A percentile compares a stretch with the other conserved stretches of the same genome.
These are phyloP conservation scores for Aphaenogaster rudis DNA, from an alignment of 1,140 invertebrate species.

Conservation along the genomic window DNA sequence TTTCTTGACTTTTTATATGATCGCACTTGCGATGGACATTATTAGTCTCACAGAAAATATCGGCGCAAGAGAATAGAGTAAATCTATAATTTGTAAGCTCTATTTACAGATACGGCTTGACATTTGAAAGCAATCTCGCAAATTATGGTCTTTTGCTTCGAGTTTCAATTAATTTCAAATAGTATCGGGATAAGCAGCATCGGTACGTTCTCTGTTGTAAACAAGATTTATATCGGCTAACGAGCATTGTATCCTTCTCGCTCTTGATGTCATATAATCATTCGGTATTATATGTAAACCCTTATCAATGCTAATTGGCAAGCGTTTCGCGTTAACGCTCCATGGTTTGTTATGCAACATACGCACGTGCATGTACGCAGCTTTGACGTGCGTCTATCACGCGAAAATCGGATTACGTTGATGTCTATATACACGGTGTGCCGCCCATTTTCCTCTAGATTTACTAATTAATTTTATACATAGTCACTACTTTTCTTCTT, in stretches of 20 bases:
- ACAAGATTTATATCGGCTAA: constrained; percentile 10
- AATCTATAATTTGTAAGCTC: neutral
- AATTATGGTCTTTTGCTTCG: neutral
- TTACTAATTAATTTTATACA: neutral
- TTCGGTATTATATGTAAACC: constrained; percentile 19
- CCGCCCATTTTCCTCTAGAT: neutral
- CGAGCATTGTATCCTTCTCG: neutral
- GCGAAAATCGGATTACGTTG: constrained; percentile 31
- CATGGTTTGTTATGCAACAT: constrained; percentile 15
- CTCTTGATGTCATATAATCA: neutral
- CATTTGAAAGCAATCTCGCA: neutral
- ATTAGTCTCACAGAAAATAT: neutral
- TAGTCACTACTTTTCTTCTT: too few species aligned
- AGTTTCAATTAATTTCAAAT: constrained; percentile 20
- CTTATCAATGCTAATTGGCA: constrained; percentile 56
- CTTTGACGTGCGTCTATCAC: neutral
- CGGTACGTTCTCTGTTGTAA: constrained; percentile 9
- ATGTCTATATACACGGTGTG: neutral
- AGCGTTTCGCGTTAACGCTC: constrained; percentile 17
- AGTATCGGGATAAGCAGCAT: neutral
- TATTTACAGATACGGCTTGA: neutral
- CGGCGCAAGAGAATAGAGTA: neutral
- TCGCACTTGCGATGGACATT: neutral
- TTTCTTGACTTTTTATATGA: neutral
- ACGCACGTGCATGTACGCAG: neutral